Evolutionary conservation across 2,888 invertebrate genomes (phyloP).

Genomic region (Macaria notata): DNA sequence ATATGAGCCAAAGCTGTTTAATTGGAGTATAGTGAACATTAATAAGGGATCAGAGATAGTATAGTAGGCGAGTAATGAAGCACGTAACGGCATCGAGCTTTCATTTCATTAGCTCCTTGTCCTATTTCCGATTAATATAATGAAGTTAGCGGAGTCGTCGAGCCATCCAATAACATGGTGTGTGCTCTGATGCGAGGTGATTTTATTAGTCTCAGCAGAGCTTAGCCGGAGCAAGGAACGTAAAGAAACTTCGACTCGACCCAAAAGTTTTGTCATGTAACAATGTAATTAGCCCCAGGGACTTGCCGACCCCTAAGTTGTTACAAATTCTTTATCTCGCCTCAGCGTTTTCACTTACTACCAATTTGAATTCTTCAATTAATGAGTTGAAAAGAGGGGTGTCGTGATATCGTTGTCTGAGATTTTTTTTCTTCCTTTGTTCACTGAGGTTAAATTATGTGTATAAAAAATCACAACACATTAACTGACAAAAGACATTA

Average conservation of each 20-base stretch:
- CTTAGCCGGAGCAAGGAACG: conserved; percentile 61
- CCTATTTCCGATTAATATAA: conserved; percentile 25
- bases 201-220: conserved; percentile 65
- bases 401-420: conserved; percentile 17
- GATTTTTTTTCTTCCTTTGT: too few relatives aligned
- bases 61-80: conserved; percentile 5
- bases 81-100: conserved; percentile 9
- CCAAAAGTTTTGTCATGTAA: conserved; percentile 77
- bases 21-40: neutral
- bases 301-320: conserved; percentile 61
- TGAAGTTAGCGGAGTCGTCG: conserved; percentile 39
- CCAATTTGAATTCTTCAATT: conserved; percentile 57
- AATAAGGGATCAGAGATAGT: neutral
- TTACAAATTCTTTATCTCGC: conserved; percentile 74
- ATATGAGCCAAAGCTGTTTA: too few relatives aligned
- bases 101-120: conserved; percentile 19
- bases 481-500: too few relatives aligned
- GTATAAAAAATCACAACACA: too few relatives aligned
- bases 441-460: too few relatives aligned
- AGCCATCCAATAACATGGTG: conserved; percentile 51
- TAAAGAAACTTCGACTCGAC: conserved; percentile 69
- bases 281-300: conserved; percentile 77
- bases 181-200: conserved; percentile 63
- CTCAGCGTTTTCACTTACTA: conserved; percentile 63
- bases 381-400: conserved; percentile 42